A percentile compares a stretch with the other conserved stretches of the same genome.
These are phyloP conservation scores for Laterallus jamaicensis DNA, from an alignment of 2,113 vertebrate genomes.

Conservation along the genomic window DNA sequence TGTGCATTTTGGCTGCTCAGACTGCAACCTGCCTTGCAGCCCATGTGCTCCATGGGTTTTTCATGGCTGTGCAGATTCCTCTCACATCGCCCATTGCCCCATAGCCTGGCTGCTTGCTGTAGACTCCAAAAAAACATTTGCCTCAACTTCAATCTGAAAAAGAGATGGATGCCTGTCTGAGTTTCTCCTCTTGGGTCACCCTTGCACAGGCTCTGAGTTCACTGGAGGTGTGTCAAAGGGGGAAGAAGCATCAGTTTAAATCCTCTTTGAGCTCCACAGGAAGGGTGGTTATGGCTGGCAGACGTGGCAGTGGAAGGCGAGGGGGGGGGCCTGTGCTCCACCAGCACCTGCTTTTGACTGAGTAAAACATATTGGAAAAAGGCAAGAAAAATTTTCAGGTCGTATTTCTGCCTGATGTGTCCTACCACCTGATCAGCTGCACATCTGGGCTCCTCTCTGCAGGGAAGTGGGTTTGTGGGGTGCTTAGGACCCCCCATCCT, in stretches of 20 bases:
- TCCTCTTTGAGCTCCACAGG: neutral
- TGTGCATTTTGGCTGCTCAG: neutral
- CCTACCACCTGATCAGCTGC: neutral
- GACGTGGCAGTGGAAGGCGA: neutral
- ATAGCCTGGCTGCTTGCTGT: neutral
- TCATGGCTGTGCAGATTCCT: fast-evolving
- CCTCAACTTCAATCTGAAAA: neutral
- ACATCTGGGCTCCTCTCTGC: neutral
- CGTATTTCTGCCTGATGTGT: neutral
- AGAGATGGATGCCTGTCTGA: neutral
- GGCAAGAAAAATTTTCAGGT: neutral
- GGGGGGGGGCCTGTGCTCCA: neutral
- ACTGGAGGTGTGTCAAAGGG: neutral
- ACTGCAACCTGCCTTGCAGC: neutral
- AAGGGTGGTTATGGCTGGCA: neutral
- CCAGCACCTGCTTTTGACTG: neutral
- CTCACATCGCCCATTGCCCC: fast-evolving
- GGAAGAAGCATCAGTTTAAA: neutral
- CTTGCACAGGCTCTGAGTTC: neutral
- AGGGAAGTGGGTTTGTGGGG: neutral
- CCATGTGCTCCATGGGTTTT: neutral
- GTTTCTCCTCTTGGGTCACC: neutral
- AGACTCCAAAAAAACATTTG: neutral
- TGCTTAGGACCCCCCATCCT: neutral
- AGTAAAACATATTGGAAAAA: neutral